Conservation (phyloP, 2,113 vertebrate species). For the Cervus canadensis region DNA sequence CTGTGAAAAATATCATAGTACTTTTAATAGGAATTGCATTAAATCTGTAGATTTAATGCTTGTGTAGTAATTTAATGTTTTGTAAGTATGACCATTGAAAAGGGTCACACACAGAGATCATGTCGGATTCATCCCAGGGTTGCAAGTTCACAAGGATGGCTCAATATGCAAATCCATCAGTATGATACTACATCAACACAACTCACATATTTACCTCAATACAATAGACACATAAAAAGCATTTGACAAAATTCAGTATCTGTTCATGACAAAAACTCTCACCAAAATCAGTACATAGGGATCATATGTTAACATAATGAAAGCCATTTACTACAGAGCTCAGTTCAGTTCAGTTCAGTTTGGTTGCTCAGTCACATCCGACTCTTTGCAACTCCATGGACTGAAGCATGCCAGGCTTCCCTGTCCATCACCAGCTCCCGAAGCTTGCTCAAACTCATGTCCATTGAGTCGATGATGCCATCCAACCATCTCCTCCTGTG, state of each 20-base stretch:
- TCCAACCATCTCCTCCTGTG: neutral
- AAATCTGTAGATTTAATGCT: neutral
- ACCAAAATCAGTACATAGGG: neutral
- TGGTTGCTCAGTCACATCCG: accelerated
- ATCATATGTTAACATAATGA: neutral
- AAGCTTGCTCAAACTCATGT: neutral
- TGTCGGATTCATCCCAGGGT: neutral
- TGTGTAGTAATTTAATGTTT: neutral
- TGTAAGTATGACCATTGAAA: neutral
- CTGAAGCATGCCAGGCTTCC: neutral
- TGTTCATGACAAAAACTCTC: neutral
- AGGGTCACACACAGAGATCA: neutral
- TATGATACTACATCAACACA: neutral
- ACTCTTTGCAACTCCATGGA: neutral
- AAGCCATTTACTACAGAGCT: neutral
- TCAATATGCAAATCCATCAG: neutral
- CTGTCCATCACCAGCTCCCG: neutral
- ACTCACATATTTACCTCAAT: neutral
- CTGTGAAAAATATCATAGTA: neutral
- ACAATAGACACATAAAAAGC: neutral
- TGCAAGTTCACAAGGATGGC: neutral
- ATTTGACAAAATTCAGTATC: neutral
- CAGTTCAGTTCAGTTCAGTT: neutral
- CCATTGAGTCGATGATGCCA: neutral
- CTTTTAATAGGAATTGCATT: neutral